Conservation (phyloP, 2,888 invertebrate genomes). For the Apamea crenata region DNA sequence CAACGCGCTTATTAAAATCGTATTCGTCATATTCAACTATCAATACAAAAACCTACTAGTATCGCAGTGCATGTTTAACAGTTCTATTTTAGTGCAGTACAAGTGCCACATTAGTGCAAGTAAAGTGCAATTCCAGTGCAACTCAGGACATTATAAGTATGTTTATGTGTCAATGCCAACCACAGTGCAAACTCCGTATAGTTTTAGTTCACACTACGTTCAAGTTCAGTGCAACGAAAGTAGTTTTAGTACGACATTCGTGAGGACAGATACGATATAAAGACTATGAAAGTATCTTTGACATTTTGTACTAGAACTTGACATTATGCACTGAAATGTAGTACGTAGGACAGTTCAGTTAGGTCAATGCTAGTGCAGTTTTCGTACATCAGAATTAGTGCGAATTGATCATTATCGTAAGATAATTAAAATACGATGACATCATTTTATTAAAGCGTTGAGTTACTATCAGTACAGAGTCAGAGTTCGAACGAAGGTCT, state of each 20-base stretch:
- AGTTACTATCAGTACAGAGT: not conserved
- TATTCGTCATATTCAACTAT: not conserved
- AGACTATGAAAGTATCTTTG: not conserved
- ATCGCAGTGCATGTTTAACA: not conserved
- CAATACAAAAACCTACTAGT: not conserved
- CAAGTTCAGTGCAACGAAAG: conserved; percentile 29
- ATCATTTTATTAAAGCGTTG: conserved; percentile 2
- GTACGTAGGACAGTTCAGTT: not conserved
- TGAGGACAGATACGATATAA: not conserved
- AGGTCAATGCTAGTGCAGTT: conserved; percentile 17
- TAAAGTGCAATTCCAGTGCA: conserved; percentile 40
- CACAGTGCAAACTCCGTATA: conserved; percentile 29
- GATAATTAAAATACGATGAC: not conserved
- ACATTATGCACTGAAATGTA: not conserved
- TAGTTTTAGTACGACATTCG: conserved; percentile 23
- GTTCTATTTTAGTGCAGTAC: conserved; percentile 8
- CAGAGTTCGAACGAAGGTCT: not conserved
- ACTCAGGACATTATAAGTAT: conserved; percentile 24
- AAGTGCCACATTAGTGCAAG: conserved; percentile 37
- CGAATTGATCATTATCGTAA: not conserved
- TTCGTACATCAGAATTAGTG: conserved; percentile 1
- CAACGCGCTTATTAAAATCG: not conserved
- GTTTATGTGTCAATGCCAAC: conserved; percentile 48
- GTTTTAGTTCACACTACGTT: conserved; percentile 36
- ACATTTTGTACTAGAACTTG: not conserved